phyloP scores from a whole-genome alignment of 53 echinoderm and acorn worm species.

The Antedon mediterranea region DNA sequence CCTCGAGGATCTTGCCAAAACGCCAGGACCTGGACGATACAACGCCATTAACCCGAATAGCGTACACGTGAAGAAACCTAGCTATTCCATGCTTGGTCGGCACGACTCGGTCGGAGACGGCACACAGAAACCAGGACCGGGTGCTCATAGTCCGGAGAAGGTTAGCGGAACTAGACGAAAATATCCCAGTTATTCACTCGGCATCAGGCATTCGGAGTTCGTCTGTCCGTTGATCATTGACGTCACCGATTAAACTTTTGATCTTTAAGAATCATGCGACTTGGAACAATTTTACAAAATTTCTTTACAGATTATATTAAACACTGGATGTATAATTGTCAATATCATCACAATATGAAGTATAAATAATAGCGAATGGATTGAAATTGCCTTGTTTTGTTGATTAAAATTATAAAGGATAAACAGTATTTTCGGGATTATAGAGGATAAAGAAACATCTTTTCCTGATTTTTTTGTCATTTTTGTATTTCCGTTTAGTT shows the following conservation, averaged over 20 bases:
- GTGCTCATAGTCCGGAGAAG: conserved; percentile 88
- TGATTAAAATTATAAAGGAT: too few relatives aligned
- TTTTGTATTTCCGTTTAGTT: too few relatives aligned
- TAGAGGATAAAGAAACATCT: too few relatives aligned
- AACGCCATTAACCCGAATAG: conserved; percentile 60
- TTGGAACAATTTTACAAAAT: too few relatives aligned
- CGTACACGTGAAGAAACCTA: conserved; percentile 55
- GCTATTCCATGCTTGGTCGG: conserved; percentile 88
- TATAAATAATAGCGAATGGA: too few relatives aligned
- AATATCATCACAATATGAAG: too few relatives aligned
- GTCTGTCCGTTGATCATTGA: conserved; percentile 85
- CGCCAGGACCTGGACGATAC: conserved; percentile 91
- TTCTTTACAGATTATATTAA: too few relatives aligned
- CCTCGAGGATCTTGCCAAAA: conserved; percentile 80
- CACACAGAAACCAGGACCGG: conserved; percentile 67
- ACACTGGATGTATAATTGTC: too few relatives aligned
- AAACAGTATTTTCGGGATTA: too few relatives aligned
- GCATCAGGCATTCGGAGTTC: conserved; percentile 90
- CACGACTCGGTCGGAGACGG: conserved; percentile 64
- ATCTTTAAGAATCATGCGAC: too few relatives aligned
- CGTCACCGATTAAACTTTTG: conserved; percentile 70
- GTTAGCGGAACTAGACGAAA: conserved; percentile 67
- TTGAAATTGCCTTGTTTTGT: too few relatives aligned
- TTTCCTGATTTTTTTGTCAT: too few relatives aligned
- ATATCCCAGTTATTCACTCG: conserved; percentile 69